Evolutionary conservation across 2,113 vertebrate species (phyloP).

Genomic region (Piaya cayana): DNA sequence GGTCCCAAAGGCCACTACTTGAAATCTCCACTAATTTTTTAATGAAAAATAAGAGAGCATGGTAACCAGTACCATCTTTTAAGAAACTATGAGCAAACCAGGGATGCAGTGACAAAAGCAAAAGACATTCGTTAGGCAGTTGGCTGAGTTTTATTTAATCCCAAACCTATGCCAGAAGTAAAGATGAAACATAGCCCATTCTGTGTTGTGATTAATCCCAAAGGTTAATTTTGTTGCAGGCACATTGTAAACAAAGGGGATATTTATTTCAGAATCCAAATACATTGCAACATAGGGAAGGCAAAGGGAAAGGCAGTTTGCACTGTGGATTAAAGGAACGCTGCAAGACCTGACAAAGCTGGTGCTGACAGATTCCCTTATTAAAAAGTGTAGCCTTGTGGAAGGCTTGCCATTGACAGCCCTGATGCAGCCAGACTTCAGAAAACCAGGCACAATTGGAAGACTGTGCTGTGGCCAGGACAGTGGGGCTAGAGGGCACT

Average conservation of each 20-base stretch:
- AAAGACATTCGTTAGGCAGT: background rate
- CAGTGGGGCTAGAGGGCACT: conserved; percentile 64
- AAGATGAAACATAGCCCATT: conserved; percentile 27
- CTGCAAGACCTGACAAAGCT: conserved; percentile 71
- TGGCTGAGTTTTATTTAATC: background rate
- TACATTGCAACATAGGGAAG: conserved; percentile 9
- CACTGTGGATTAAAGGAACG: conserved; percentile 76
- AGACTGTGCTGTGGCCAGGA: conserved; percentile 74
- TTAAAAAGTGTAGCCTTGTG: conserved; percentile 78
- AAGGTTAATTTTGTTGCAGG: conserved; percentile 78
- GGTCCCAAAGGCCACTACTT: background rate
- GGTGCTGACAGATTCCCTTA: conserved; percentile 85
- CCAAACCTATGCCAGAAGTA: background rate
- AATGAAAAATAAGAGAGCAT: background rate
- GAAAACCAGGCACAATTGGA: conserved; percentile 78
- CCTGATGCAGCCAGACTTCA: conserved; percentile 62
- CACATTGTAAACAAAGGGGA: conserved; percentile 77
- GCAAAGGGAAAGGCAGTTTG: conserved; percentile 68
- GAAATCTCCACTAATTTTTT: background rate
- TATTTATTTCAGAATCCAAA: conserved; percentile 70
- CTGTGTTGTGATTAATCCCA: conserved; percentile 69
- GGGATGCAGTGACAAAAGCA: background rate
- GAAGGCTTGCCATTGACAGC: conserved; percentile 67
- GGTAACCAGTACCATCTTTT: background rate
- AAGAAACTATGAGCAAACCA: background rate